Evolutionary conservation across 2,113 vertebrate species (phyloP).

Genomic region (Paratilapia polleni): DNA sequence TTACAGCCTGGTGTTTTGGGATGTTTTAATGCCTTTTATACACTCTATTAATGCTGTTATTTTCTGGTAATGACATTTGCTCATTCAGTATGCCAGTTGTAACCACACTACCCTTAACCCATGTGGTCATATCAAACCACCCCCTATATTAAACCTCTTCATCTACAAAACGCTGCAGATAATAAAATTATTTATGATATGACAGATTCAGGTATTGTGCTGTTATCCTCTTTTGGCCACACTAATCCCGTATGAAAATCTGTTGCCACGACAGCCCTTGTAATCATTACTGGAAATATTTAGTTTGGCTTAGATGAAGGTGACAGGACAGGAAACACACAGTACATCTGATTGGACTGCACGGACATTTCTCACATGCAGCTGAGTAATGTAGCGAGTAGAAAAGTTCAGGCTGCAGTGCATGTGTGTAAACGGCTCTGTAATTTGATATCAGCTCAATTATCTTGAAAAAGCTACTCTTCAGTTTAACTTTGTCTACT

Average conservation of each 20-base stretch:
- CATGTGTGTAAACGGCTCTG: fast-evolving
- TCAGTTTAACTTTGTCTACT: not conserved
- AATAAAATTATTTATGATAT: not conserved
- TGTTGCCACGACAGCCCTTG: not conserved
- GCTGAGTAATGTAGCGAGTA: not conserved
- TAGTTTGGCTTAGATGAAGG: not conserved
- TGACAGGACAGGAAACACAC: not conserved
- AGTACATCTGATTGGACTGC: not conserved
- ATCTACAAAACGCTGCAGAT: not conserved
- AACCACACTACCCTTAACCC: no score
- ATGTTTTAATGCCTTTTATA: no score
- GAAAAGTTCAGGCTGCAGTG: not conserved
- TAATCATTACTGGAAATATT: not conserved
- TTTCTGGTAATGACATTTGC: no score
- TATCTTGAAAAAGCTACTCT: not conserved
- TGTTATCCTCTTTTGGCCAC: not conserved
- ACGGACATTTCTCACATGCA: not conserved
- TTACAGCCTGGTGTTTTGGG: no score
- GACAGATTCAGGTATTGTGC: not conserved
- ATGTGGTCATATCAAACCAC: no score
- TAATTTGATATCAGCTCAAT: not conserved
- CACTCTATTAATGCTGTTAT: no score
- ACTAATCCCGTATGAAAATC: not conserved
- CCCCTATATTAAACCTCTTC: no score
- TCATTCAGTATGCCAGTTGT: no score